phyloP scores from a whole-genome alignment of 2,113 vertebrate genomes.

The Chiloscyllium plagiosum region DNA sequence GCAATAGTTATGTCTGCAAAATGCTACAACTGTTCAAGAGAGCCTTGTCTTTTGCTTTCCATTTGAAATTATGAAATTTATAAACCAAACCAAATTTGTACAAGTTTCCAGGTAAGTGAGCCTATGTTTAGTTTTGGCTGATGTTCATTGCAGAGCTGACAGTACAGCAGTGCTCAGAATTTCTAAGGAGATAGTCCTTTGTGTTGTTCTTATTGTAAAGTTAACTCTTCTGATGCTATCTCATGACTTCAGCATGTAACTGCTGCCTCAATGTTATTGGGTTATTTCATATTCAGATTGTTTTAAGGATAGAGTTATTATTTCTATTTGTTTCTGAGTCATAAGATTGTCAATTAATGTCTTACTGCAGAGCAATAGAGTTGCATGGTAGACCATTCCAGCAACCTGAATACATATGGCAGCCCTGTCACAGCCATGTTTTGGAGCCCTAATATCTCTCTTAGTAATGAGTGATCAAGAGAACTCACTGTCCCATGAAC shows the following conservation, averaged over 20 bases:
- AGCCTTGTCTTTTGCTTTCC: not conserved
- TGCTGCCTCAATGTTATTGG: not conserved
- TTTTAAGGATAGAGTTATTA: not conserved
- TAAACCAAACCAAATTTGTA: not conserved
- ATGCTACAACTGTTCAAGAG: not conserved
- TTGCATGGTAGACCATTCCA: not conserved
- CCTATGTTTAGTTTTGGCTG: conserved; percentile 7
- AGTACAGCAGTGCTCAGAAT: not conserved
- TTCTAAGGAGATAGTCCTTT: not conserved
- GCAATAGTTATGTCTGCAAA: not conserved
- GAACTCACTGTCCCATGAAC: not conserved
- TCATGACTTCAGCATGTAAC: not conserved
- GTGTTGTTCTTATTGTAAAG: not conserved
- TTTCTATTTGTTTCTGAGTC: not conserved
- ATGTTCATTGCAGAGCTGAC: not conserved
- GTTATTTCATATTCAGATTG: not conserved
- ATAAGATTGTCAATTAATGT: not conserved
- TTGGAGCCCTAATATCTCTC: not conserved
- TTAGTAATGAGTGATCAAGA: not conserved
- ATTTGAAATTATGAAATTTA: not conserved
- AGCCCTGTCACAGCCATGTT: not conserved
- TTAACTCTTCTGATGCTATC: not conserved
- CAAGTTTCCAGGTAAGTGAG: not conserved
- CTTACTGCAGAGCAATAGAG: not conserved
- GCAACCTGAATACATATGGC: not conserved